phyloP scores from a whole-genome alignment of 37 sponge, comb jelly and placozoan species.

The Crambe crambe region DNA sequence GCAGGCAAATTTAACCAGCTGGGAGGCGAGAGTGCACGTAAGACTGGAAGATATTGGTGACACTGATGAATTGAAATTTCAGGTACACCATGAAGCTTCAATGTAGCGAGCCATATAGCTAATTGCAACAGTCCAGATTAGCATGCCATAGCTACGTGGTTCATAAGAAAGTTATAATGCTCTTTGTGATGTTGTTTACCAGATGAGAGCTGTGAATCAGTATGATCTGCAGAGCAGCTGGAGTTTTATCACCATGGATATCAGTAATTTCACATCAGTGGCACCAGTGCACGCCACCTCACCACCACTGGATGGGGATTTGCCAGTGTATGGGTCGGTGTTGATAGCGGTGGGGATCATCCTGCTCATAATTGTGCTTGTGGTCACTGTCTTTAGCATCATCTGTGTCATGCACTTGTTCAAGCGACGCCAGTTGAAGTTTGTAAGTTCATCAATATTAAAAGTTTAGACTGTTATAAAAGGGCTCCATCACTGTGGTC shows the following conservation, averaged over 20 bases:
- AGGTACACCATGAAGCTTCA: no score
- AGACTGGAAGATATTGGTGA: no score
- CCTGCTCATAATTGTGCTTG: not conserved
- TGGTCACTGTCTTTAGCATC: not conserved
- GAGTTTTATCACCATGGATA: slow-evolving; percentile 1
- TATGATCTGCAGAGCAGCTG: slow-evolving; percentile 14
- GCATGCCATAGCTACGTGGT: no score
- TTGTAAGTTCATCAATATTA: not conserved
- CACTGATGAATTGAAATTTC: no score
- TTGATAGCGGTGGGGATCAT: not conserved
- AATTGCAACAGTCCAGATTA: no score
- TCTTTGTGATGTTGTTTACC: no score
- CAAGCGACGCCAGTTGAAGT: not conserved
- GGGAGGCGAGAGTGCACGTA: no score
- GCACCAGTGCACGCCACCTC: not conserved
- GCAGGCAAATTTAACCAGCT: no score
- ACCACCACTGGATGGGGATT: not conserved
- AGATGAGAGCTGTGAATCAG: slow-evolving; percentile 18
- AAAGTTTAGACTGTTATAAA: not conserved
- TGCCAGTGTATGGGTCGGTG: slow-evolving; percentile 12
- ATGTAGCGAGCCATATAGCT: no score
- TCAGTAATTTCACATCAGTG: not conserved
- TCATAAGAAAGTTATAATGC: not conserved
- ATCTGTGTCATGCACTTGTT: not conserved
- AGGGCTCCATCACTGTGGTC: no score